phyloP scores from a whole-genome alignment of 2,113 vertebrate species.

The Sceloporus tristichus region DNA sequence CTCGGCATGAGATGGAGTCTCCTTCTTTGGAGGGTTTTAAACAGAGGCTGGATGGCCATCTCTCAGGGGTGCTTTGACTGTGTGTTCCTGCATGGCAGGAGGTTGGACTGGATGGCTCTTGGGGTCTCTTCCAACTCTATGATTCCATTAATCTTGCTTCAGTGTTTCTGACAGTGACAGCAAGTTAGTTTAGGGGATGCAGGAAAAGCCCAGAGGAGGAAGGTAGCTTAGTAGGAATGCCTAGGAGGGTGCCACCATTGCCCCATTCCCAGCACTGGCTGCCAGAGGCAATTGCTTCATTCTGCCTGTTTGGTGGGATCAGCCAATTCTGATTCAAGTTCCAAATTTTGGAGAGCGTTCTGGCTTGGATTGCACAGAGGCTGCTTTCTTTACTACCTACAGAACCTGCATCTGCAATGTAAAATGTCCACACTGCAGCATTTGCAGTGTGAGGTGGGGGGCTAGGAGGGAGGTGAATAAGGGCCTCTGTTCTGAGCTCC shows the following conservation, averaged over 20 bases:
- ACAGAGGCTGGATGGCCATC: too few species aligned
- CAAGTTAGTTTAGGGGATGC: not conserved
- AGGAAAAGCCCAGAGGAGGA: not conserved
- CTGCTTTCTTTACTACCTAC: not conserved
- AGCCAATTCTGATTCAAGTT: not conserved
- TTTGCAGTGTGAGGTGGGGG: not conserved
- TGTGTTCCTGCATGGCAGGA: too few species aligned
- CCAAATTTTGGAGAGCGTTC: too few species aligned
- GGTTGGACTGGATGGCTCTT: too few species aligned
- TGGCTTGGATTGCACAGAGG: not conserved
- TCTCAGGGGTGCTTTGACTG: too few species aligned
- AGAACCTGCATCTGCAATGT: not conserved
- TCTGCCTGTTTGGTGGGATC: not conserved
- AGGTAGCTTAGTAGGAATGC: too few species aligned
- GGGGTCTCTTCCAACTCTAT: too few species aligned
- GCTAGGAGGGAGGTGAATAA: not conserved
- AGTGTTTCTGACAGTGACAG: not conserved
- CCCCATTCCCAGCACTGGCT: not conserved
- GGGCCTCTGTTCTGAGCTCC: not conserved
- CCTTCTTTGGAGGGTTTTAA: too few species aligned
- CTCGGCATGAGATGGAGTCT: too few species aligned
- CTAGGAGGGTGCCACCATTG: not conserved
- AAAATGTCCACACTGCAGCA: not conserved
- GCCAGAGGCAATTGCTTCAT: not conserved
- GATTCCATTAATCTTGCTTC: too few species aligned